Base-by-base conservation (phyloP, 2,797 vertebrate genomes). In the Phrynocephalus guinanensis region DNA sequence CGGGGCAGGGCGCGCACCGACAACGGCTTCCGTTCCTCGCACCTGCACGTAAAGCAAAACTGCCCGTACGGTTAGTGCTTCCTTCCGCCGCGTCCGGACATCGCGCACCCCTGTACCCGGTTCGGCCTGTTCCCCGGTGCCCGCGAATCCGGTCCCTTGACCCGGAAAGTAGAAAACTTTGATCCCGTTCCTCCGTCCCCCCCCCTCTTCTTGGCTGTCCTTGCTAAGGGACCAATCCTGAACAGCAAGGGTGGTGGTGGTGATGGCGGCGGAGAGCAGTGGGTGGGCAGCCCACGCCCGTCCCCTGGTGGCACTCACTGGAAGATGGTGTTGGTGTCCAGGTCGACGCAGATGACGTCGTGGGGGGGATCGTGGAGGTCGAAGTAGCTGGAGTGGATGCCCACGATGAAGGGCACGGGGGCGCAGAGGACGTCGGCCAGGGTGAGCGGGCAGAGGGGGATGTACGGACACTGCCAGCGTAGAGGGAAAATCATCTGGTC, bases 331-430 rank as follows among this genome's bases (percentile, higher is more conserved):
- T 99, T 99, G 94, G 98, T 98, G 94, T 99, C 98, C 86, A 99
- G 97, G 90, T 99, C 98, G 0, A 99, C 97, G 44, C 98, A 99
- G 92, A 98, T 97, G 93, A 99, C 98, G 0, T 99, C 98, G 0
- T 95, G 91, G 1, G 98, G 98, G 0, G 98, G 98, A 94, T 99
- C 98, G 0, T 98, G 97, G 79, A 98, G 97, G 95, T 99, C 98
- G 1, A 99, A 99, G 96, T 99, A 99, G 95, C 98, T 99, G 95
- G 98, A 99, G 97, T 99, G 98, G 90, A 99, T 97, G 9, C 98
- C 98, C 92, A 99, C 98, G 6, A 99, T 98, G 96, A 99, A 99
- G 82, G 98, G 98, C 96, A 99, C 98, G 0, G 98, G 98, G 9
- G 98, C 98, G 26, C 97, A 97, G 87, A 99, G 96, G 91, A 99